A percentile compares a stretch with the other conserved stretches of the same genome.
These are phyloP conservation scores for Drosophila pseudoananassae DNA, from an alignment of 1,140 invertebrate species.

Conservation along the genomic window DNA sequence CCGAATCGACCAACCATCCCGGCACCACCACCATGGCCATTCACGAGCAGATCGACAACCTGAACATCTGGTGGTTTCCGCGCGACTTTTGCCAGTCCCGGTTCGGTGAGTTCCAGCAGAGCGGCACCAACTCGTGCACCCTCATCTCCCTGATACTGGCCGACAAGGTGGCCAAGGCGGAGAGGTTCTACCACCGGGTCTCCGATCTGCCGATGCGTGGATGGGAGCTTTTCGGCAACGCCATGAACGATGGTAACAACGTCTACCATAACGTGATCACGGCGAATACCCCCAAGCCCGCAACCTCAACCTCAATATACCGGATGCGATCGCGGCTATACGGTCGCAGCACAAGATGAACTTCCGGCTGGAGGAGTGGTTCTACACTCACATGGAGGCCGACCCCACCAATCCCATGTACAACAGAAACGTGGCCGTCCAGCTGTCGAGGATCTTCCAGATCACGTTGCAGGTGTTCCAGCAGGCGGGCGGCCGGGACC, in stretches of 20 bases:
- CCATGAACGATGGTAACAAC: conserved; percentile 78
- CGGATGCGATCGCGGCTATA: conserved; percentile 73
- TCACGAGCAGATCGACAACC: conserved; percentile 74
- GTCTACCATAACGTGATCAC: conserved; percentile 76
- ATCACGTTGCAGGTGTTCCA: conserved; percentile 69
- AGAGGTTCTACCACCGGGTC: conserved; percentile 60
- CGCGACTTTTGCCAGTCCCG: conserved; percentile 77
- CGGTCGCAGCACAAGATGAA: conserved; percentile 69
- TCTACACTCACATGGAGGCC: conserved; percentile 82
- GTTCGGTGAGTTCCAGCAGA: conserved; percentile 72
- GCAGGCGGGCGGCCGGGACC: conserved; percentile 39
- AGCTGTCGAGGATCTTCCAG: conserved; percentile 66
- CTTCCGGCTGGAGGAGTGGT: conserved; percentile 79
- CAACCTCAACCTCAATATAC: conserved; percentile 77
- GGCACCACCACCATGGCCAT: conserved; percentile 65
- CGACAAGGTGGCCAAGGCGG: conserved; percentile 71
- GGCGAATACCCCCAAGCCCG: conserved; percentile 47
- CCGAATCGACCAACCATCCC: neutral
- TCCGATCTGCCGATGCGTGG: conserved; percentile 62
- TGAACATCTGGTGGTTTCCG: conserved; percentile 83
- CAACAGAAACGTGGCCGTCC: conserved; percentile 67
- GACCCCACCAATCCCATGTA: conserved; percentile 68
- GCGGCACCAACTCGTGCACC: conserved; percentile 80
- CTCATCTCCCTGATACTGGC: conserved; percentile 75
- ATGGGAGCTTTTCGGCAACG: conserved; percentile 73